phyloP scores from a whole-genome alignment of 2,797 vertebrate genomes.

The Emydoidea blandingii region DNA sequence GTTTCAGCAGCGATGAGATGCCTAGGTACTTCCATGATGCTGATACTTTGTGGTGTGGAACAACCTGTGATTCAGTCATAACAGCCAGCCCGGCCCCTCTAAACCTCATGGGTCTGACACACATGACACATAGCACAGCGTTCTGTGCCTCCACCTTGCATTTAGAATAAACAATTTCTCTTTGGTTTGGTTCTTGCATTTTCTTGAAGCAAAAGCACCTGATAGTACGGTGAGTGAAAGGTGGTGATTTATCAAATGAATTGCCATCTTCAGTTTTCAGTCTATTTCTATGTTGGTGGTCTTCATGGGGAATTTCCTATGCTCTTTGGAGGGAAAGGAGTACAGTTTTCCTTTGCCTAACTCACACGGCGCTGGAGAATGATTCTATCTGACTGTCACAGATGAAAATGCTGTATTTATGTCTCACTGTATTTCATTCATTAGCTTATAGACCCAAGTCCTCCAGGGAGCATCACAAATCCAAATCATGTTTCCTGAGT shows the following conservation, averaged over 20 bases:
- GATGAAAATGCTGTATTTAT: background rate
- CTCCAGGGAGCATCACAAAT: background rate
- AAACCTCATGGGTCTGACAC: background rate
- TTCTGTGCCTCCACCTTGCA: background rate
- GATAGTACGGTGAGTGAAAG: background rate
- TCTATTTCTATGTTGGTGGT: background rate
- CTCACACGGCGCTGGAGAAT: background rate
- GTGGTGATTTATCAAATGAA: background rate
- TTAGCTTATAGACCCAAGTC: background rate
- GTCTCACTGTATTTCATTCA: constrained; percentile 30
- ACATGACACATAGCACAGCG: background rate
- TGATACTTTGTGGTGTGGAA: background rate
- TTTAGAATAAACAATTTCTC: background rate
- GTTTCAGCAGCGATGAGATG: background rate
- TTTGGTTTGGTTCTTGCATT: background rate
- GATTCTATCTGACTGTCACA: background rate
- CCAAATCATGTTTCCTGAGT: background rate
- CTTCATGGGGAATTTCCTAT: background rate
- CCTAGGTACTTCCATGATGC: background rate
- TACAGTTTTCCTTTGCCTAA: background rate
- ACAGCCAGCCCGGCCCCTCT: background rate
- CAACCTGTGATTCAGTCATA: background rate
- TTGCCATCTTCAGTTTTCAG: background rate
- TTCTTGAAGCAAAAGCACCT: background rate
- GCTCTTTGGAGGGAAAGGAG: background rate